Base-by-base conservation (phyloP, 2,797 vertebrate species). In the Enteromius argenteus region DNA sequence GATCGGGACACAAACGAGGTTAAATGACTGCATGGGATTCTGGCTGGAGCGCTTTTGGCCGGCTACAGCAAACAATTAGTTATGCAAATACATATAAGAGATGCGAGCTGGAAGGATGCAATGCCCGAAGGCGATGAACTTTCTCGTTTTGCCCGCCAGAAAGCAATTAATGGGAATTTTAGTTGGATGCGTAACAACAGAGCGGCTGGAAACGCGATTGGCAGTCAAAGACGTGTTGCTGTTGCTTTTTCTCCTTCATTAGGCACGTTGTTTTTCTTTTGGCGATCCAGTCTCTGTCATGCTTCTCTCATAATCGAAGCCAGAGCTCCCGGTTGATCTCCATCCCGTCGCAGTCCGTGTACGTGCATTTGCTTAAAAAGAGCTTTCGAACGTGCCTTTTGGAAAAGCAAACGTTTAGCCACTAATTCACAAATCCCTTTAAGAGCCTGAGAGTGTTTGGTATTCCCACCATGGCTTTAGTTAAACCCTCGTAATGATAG, bases 401-500 rank as follows among this genome's bases (percentile, higher is more conserved):
- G 39, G 44, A 66, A 39, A 86, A 72, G 81, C 90, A 85, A 91
- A 93, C 81, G 77, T 91, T 92, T 89, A 86, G 72, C 64, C 88
- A 60, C 78, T 67, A 27, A 83, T 78, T 46, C 69, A 85, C 89
- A 92, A 93, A 93, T 92, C 91, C 85, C 51, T 64, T 56, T 91
- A 91, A 93, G 90, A 89, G 87, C 14, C 86, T 90, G 87, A 92
- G 91, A 88, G 86, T 78, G 79, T 91, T 92, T 91, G 85, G 71
- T 90, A 23, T 89, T 89, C 86, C 86, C 75, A 87, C 84, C 91
- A 80, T 82, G 88, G 85, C 90, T 89, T 92, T 89, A 83, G 88
- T 85, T 92, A 91, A 94, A 90, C 90, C 89, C 84, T 87, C 51
- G 87, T 93, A 93, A 94, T 94, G 89, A 92, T 62, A 89, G 4